A percentile compares a stretch with the other conserved stretches of the same genome.
phyloP scores from a whole-genome alignment of 2,113 vertebrate genomes.

The Ailuropoda melanoleuca region DNA sequence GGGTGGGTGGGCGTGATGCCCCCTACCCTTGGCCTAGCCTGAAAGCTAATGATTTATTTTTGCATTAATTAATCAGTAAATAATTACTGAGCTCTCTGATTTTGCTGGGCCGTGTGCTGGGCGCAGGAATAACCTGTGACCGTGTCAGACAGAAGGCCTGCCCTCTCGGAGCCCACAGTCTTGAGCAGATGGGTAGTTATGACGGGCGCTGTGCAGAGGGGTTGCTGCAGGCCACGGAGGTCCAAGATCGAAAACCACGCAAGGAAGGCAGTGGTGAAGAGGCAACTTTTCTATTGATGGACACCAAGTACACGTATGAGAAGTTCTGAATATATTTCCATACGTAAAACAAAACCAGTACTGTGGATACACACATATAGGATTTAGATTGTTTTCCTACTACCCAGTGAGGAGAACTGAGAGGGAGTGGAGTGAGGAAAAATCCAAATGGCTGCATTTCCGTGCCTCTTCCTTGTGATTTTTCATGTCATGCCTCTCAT shows the following conservation, averaged over 20 bases:
- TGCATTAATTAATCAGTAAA: background rate
- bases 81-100: background rate
- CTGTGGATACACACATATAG: fast-evolving
- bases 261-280: background rate
- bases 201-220: fast-evolving
- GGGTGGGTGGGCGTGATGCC: background rate
- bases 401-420: background rate
- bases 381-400: background rate
- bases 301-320: background rate
- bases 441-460: background rate
- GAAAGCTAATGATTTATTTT: background rate
- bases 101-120: background rate
- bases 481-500: background rate
- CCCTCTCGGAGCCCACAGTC: background rate
- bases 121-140: background rate
- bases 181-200: background rate
- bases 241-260: background rate
- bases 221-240: fast-evolving
- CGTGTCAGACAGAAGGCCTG: background rate
- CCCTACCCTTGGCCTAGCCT: background rate
- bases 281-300: background rate
- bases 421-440: background rate
- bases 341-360: background rate
- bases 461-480: background rate
- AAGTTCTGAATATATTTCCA: background rate